Evolutionary conservation across 2,888 invertebrate species (phyloP).

Genomic region (Lampropteryx suffumata): DNA sequence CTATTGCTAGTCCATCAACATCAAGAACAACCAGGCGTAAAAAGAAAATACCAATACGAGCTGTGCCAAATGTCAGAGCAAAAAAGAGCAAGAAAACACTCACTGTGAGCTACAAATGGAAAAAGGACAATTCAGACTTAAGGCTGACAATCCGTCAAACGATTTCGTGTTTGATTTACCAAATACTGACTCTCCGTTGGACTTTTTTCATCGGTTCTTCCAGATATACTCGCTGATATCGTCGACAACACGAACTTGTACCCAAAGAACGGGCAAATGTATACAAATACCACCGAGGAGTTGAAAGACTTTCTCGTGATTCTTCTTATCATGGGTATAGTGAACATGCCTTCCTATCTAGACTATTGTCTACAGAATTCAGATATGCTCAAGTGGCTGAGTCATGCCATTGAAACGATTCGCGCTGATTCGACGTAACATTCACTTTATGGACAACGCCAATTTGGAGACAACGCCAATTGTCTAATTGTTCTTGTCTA

Average conservation of each 20-base stretch:
- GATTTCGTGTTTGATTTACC: too few relatives aligned
- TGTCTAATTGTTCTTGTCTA: too few relatives aligned
- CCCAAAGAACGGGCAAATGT: constrained; percentile 27
- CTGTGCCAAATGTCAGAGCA: neutral
- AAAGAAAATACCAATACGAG: neutral
- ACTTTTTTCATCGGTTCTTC: neutral
- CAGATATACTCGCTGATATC: neutral
- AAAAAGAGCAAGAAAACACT: neutral
- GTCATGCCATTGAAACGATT: neutral
- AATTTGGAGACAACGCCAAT: too few relatives aligned
- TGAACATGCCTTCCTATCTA: constrained; percentile 28
- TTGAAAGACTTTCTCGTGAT: constrained; percentile 38
- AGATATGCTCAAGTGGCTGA: neutral
- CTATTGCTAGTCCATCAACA: constrained; percentile 15
- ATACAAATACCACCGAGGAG: constrained; percentile 32
- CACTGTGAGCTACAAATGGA: neutral
- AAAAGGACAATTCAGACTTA: constrained; percentile 8
- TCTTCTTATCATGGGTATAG: constrained; percentile 39
- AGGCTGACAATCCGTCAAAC: constrained; percentile 13
- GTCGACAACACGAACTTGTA: neutral
- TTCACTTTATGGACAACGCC: too few relatives aligned
- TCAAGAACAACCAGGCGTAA: constrained; percentile 18
- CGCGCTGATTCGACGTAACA: neutral
- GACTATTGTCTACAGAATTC: constrained; percentile 16
- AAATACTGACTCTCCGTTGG: too few relatives aligned